These are phyloP conservation scores for Ligdia adustata DNA, from an alignment of 2,888 invertebrate species.

Conservation along the genomic window DNA sequence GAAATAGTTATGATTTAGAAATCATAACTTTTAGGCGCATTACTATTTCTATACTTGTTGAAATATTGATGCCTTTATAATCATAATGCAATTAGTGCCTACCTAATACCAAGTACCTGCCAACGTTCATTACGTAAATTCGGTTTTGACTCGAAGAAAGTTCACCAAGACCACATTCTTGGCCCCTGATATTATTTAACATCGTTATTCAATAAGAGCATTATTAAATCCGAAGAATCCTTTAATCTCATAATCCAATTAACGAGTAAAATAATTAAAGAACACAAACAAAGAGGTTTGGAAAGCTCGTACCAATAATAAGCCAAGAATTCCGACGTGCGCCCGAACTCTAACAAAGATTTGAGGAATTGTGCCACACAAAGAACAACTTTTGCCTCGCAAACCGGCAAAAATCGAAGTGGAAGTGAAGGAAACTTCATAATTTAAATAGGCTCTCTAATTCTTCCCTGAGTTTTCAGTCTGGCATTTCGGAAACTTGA, in stretches of 20 bases:
- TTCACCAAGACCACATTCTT: not conserved
- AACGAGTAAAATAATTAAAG: constrained; percentile 51
- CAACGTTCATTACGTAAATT: no score
- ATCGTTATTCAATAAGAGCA: constrained; percentile 16
- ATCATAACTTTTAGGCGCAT: no score
- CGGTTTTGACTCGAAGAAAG: no score
- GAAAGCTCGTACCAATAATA: constrained; percentile 44
- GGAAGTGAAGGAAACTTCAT: constrained; percentile 18
- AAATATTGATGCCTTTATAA: not conserved
- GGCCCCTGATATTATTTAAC: constrained; percentile 3
- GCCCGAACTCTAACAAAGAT: constrained; percentile 39
- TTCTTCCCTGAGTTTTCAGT: constrained; percentile 16
- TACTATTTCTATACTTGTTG: no score
- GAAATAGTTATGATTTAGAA: no score
- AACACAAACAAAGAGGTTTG: constrained; percentile 49
- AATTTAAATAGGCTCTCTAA: constrained; percentile 23
- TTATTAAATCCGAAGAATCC: constrained; percentile 37
- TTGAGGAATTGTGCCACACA: constrained; percentile 36
- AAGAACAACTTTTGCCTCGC: constrained; percentile 28
- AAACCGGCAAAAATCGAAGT: constrained; percentile 34
- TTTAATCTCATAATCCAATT: constrained; percentile 55
- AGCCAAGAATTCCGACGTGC: constrained; percentile 42
- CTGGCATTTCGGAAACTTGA: constrained; percentile 16
- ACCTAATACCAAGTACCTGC: no score
- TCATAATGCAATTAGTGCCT: not conserved